Evolutionary conservation across 2,797 vertebrate genomes (phyloP).

Genomic region (Anniella stebbinsi): DNA sequence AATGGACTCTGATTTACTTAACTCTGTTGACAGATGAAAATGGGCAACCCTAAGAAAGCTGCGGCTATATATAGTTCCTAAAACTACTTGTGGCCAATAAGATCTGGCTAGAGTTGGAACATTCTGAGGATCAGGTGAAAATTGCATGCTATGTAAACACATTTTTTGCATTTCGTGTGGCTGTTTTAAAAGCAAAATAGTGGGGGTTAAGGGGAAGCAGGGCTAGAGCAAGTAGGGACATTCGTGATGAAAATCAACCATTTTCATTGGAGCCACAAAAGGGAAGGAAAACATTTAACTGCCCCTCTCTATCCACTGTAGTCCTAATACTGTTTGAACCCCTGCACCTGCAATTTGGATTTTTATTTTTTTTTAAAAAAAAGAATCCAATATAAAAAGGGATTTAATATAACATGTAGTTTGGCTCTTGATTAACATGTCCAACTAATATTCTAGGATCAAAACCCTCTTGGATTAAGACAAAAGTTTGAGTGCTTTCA

Average conservation of each 20-base stretch:
- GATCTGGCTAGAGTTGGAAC: background rate
- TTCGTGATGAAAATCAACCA: background rate
- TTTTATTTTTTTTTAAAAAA: too few relatives aligned
- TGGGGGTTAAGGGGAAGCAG: background rate
- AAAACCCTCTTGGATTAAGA: too few relatives aligned
- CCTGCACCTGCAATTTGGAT: too few relatives aligned
- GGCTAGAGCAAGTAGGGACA: background rate
- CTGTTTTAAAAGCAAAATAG: background rate
- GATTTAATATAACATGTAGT: too few relatives aligned
- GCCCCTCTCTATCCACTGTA: too few relatives aligned
- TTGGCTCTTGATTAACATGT: background rate
- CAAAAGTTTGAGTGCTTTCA: too few relatives aligned
- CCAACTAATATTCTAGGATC: background rate
- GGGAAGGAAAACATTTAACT: background rate
- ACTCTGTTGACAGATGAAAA: background rate
- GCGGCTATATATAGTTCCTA: background rate
- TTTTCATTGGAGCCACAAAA: background rate
- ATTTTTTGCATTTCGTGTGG: background rate
- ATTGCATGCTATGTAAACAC: background rate
- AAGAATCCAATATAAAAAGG: too few relatives aligned
- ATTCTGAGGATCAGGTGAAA: background rate
- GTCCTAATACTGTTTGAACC: too few relatives aligned
- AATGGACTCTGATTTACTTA: background rate
- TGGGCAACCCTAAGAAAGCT: background rate
- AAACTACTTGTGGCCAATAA: background rate